Conservation (phyloP, 2,888 invertebrate genomes). For the Euzetes globulus region DNA sequence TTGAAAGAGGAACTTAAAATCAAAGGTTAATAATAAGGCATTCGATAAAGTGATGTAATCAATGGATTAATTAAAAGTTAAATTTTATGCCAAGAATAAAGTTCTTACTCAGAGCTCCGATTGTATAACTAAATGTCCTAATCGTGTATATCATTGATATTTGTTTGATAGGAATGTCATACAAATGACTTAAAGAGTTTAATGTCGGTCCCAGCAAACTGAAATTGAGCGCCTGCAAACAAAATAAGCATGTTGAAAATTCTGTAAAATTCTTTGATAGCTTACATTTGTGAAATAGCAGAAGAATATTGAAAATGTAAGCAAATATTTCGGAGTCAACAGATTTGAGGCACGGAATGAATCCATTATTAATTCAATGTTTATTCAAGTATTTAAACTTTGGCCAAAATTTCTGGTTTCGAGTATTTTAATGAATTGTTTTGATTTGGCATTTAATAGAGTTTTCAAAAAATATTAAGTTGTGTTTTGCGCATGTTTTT, state of each 20-base stretch:
- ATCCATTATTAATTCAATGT: not conserved
- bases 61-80: too few relatives aligned
- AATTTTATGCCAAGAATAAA: not conserved
- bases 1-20: too few relatives aligned
- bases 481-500: constrained; percentile 11
- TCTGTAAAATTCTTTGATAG: not conserved
- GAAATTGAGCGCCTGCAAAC: not conserved
- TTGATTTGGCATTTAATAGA: not conserved
- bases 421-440: not conserved
- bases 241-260: not conserved
- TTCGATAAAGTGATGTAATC: too few relatives aligned
- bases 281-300: constrained; percentile 23
- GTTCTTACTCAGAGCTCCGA: constrained; percentile 15
- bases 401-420: not conserved
- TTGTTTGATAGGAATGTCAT: not conserved
- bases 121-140: not conserved
- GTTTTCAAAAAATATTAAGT: not conserved
- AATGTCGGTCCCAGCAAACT: not conserved
- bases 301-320: constrained; percentile 7
- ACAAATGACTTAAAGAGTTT: not conserved
- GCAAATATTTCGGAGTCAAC: not conserved
- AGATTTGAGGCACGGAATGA: not conserved
- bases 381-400: not conserved
- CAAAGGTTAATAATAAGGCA: too few relatives aligned
- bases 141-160: constrained; percentile 11